A percentile compares a stretch with the other conserved stretches of the same genome.
Conservation (phyloP, 2,888 invertebrate species). For the Microctonus aethiopoides region DNA sequence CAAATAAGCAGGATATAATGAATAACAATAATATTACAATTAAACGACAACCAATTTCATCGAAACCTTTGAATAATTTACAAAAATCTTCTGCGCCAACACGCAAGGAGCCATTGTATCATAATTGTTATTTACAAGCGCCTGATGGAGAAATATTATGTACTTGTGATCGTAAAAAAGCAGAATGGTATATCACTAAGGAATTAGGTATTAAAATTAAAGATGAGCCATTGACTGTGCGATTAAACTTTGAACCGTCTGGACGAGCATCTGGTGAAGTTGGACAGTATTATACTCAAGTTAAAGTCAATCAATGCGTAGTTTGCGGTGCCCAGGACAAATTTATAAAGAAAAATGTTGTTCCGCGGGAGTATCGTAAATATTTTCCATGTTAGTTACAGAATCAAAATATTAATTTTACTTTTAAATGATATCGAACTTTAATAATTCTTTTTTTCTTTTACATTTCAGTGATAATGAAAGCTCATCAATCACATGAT, state of each 20-base stretch:
- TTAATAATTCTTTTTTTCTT: too few relatives aligned
- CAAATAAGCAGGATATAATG: conserved; percentile 26
- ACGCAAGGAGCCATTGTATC: conserved; percentile 77
- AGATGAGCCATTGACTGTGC: conserved; percentile 74
- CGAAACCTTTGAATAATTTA: neutral
- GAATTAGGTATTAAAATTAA: conserved; percentile 65
- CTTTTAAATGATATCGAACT: neutral
- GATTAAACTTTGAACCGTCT: conserved; percentile 81
- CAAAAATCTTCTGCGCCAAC: conserved; percentile 52
- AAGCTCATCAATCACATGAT: conserved; percentile 85
- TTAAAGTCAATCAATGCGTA: conserved; percentile 82
- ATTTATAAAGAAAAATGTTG: conserved; percentile 82
- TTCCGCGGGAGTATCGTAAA: conserved; percentile 84
- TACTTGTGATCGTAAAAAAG: conserved; percentile 81
- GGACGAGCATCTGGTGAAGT: conserved; percentile 78
- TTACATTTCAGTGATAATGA: conserved; percentile 77
- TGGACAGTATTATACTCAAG: conserved; percentile 78
- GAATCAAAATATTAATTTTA: neutral
- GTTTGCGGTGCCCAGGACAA: conserved; percentile 79
- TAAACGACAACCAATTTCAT: neutral
- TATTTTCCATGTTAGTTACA: conserved; percentile 74
- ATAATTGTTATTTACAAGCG: conserved; percentile 82
- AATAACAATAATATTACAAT: conserved; percentile 34
- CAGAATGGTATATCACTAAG: conserved; percentile 75
- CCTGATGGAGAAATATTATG: conserved; percentile 83